Evolutionary conservation across 1,140 invertebrate species (phyloP).

Genomic region (Rhyzopertha dominica): DNA sequence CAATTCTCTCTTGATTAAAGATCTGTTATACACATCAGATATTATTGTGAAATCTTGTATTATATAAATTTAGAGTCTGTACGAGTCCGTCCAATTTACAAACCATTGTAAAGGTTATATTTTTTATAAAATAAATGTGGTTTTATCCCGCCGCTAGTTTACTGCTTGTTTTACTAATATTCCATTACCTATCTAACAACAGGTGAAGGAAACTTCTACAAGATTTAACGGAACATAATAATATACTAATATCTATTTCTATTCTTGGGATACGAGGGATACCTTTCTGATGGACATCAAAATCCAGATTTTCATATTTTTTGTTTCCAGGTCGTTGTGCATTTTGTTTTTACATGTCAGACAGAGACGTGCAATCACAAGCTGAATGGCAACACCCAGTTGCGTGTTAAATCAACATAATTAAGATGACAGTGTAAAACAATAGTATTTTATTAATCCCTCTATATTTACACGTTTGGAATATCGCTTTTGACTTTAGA

Average conservation of each 20-base stretch:
- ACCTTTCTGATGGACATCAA: too few relatives aligned
- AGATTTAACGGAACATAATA: too few relatives aligned
- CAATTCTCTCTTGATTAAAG: conserved; percentile 5
- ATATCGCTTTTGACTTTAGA: conserved; percentile 1
- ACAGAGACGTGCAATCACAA: conserved; percentile 26
- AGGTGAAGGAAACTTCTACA: too few relatives aligned
- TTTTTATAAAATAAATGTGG: conserved; percentile 12
- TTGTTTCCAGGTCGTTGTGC: conserved; percentile 29
- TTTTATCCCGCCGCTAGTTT: conserved; percentile 1
- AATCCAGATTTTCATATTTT: conserved; percentile 12
- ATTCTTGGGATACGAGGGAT: too few relatives aligned
- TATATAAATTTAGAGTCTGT: conserved; percentile 2
- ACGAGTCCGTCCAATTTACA: too few relatives aligned
- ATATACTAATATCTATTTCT: too few relatives aligned
- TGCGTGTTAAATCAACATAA: conserved; percentile 10
- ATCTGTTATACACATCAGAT: conserved; percentile 1
- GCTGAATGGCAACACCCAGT: conserved; percentile 13
- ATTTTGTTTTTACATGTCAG: conserved; percentile 28
- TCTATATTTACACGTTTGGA: not conserved
- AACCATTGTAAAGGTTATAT: conserved; percentile 1
- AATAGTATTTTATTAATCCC: conserved; percentile 8
- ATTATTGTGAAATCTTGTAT: conserved; percentile 4
- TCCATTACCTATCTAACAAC: not conserved
- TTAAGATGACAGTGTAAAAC: conserved; percentile 1
- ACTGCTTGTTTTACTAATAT: conserved; percentile 2